Base-by-base conservation (phyloP, 2,888 invertebrate genomes). In the Thecocarcelia acutangulata region DNA sequence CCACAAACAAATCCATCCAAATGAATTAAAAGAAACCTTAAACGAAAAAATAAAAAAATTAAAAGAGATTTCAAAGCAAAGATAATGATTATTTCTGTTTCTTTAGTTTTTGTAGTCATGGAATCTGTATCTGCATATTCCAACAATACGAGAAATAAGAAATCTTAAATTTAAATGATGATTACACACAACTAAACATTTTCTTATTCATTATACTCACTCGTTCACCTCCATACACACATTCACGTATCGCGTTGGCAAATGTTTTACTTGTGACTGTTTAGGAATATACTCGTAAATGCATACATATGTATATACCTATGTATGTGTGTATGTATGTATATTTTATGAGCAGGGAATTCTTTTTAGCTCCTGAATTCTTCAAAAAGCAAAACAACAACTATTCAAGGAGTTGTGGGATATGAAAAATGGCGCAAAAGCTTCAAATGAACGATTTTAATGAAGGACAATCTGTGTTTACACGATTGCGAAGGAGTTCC, bases 11-110 rank as follows among this genome's bases (percentile, higher is more conserved):
- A 37, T 33, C 44, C 66, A 50, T 50, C 56, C 40, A 58, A 58
- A 46, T 61, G 56, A 72, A 42, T 54, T 75, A 68, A 33, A 75
- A 75, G 48, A 56, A 58, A 50, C 40, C 58, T 19, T 42, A 74
- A 17, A 17, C 8, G 58, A 48, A 24, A 24, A 40, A 58, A 33
- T 48, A 37, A 46, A 75, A 42, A 66, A 61, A 24, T 44, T 13
- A 69, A 42, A 63, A 59, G 44, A 81, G 81, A 81, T 81, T 81
- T 81, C 81, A 77, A 63, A 50, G 81, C 81, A 69, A 81, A 77
- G 81, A 81, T 81, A 81, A 81, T 70, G 68, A 73, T 73, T 73
- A 48, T 81, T 81, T 73, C 15, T 72, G 63, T 78, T 78, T 56
- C 52, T 74, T 74, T 42, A 42, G 74, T 46, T 80, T 54, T 74